Evolutionary conservation across 2,888 invertebrate genomes (phyloP), one percentile per base, ranked within the genome.

Genomic region (Heliconius aoede): DNA sequence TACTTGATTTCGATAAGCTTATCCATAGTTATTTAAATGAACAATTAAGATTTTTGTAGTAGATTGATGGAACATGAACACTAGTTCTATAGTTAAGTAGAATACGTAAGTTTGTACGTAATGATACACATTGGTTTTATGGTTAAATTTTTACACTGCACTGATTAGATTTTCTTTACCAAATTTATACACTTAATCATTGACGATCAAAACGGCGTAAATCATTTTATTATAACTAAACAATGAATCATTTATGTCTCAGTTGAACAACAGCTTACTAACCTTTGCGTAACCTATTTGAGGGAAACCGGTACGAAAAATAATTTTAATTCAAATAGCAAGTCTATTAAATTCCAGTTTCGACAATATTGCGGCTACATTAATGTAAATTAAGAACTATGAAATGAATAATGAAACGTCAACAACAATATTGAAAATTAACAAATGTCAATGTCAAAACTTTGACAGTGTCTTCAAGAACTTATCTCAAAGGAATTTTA

Each of bases 301-400:
- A 64, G n/a, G 60, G 40, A 74, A 86, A 87, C 87, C 84, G 82
- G 86, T 86, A 85, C 80, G 24, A 55, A 80, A 81, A 84, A 82
- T 84, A 84, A 80, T 64, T 60, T 77, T 71, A 74, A 46, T 65
- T 73, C 60, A 68, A 60, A 62, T 28, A 73, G 46, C 30, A 61
- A 69, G 13, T 36, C 15, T 11, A 74, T 74, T 69, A 55, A 51
- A 40, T 68, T 64, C 74, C 69, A 69, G 62, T 74, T 73, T 74
- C 58, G 61, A 62, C 46, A 61, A 60, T 68, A 62, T 40, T 68
- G 76, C 62, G 73, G 73, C 68, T 64, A 40, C n/a, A 32, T 64
- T 62, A 77, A 62, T 69, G 74, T 51, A 74, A 74, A 74, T 69
- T 74, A 40, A 36, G 65, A 40, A 65, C 36, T 65, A 24, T 64